A percentile compares a stretch with the other conserved stretches of the same genome.
These are phyloP conservation scores for Hassar affinis DNA, from an alignment of 2,113 vertebrate species.

Conservation along the genomic window DNA sequence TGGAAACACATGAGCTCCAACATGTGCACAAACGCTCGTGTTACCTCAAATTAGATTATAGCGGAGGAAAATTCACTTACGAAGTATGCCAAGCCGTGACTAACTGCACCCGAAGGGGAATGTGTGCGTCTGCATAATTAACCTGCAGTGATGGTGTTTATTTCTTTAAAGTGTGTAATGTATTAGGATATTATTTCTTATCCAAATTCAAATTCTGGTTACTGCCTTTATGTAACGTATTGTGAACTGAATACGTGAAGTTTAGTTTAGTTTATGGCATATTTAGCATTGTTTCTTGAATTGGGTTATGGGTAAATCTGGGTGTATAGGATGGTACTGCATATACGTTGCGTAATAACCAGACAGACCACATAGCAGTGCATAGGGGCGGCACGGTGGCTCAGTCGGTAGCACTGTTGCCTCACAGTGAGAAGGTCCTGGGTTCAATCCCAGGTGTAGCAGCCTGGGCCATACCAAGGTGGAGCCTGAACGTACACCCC, in stretches of 20 bases:
- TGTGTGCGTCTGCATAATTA: not conserved
- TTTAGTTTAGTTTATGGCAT: not conserved
- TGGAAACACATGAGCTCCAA: constrained; percentile 3
- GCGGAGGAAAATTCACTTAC: constrained; percentile 1
- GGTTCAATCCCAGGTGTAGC: too few relatives aligned
- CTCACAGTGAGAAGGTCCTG: too few relatives aligned
- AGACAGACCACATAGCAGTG: too few relatives aligned
- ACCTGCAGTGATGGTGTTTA: not conserved
- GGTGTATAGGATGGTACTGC: not conserved
- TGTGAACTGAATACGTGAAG: not conserved
- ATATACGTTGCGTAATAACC: not conserved
- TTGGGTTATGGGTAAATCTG: not conserved
- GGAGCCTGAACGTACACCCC: too few relatives aligned
- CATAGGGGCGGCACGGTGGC: too few relatives aligned
- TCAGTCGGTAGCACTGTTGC: too few relatives aligned
- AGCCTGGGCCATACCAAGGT: too few relatives aligned
- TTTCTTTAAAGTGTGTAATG: not conserved
- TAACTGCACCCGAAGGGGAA: not conserved
- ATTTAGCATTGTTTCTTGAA: not conserved
- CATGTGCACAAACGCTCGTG: not conserved
- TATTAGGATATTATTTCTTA: not conserved
- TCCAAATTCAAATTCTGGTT: not conserved
- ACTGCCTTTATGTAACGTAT: not conserved
- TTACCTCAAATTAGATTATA: constrained; percentile 16
- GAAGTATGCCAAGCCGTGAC: constrained; percentile 1